Evolutionary conservation across 1,140 invertebrate genomes (phyloP).

Genomic region (Trichoplusia ni): DNA sequence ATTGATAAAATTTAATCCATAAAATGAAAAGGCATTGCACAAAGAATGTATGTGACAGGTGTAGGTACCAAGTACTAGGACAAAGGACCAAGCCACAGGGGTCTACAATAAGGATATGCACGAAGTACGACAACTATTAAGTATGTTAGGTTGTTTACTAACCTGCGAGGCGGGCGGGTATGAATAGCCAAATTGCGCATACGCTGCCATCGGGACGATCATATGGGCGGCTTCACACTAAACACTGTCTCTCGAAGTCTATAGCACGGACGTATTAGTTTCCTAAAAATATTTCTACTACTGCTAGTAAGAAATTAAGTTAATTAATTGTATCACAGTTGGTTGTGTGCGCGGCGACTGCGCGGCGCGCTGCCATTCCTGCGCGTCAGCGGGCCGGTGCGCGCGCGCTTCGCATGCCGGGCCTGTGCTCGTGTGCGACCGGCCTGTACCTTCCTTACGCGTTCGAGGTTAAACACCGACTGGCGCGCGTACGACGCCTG

Average conservation of each 20-base stretch:
- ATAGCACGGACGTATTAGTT: slow-evolving; percentile 64
- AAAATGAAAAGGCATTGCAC: too few species aligned
- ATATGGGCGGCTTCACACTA: slow-evolving; percentile 78
- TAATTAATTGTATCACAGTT: slow-evolving; percentile 69
- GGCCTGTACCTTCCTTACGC: slow-evolving; percentile 59
- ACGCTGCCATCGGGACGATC: slow-evolving; percentile 87
- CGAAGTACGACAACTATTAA: too few species aligned
- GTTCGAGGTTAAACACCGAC: slow-evolving; percentile 64
- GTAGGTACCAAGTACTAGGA: too few species aligned
- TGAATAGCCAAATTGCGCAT: slow-evolving; percentile 91
- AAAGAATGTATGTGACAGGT: too few species aligned
- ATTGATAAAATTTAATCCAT: too few species aligned
- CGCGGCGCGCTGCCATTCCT: slow-evolving; percentile 69
- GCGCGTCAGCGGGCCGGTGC: slow-evolving; percentile 61
- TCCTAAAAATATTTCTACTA: slow-evolving; percentile 54
- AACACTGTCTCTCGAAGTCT: slow-evolving; percentile 78
- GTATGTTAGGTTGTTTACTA: slow-evolving; percentile 41
- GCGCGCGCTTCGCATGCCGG: slow-evolving; percentile 61
- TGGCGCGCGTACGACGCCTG: slow-evolving; percentile 61
- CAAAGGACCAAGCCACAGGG: too few species aligned
- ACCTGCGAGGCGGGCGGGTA: slow-evolving; percentile 91
- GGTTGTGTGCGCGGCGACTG: slow-evolving; percentile 64
- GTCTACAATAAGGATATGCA: too few species aligned
- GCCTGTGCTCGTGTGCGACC: slow-evolving; percentile 42
- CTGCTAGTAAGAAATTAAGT: slow-evolving; percentile 52